Evolutionary conservation across 2,113 vertebrate species (phyloP).

Genomic region (Takifugu bimaculatus): DNA sequence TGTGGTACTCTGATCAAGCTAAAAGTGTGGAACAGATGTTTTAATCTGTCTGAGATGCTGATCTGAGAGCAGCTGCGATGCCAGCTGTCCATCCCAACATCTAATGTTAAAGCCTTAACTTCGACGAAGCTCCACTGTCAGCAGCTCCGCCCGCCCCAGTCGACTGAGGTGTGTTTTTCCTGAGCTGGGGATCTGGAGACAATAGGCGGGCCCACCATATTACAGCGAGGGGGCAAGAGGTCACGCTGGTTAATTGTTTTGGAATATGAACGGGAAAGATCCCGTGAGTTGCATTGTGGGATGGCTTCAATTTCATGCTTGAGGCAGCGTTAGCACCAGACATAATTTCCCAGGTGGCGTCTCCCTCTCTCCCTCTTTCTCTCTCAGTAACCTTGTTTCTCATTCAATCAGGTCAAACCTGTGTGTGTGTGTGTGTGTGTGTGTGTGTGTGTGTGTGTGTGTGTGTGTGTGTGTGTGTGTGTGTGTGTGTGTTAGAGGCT

Average conservation of each 20-base stretch:
- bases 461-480: not conserved
- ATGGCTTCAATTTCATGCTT: constrained; percentile 81
- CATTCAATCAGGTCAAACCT: not conserved
- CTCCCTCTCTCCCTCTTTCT: not conserved
- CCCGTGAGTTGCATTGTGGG: constrained; percentile 61
- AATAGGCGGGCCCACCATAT: constrained; percentile 43
- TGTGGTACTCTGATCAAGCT: too few relatives aligned
- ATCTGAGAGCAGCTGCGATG: not conserved
- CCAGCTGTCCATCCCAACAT: not conserved
- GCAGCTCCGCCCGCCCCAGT: constrained; percentile 23
- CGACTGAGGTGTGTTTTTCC: constrained; percentile 9
- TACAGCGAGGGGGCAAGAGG: constrained; percentile 38
- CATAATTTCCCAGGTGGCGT: constrained; percentile 76
- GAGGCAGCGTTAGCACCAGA: constrained; percentile 51
- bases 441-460: not conserved
- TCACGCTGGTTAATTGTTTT: constrained; percentile 71
- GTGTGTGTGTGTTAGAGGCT: too few relatives aligned
- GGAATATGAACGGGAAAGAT: constrained; percentile 68
- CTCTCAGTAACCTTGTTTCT: not conserved
- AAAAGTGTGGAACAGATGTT: too few relatives aligned
- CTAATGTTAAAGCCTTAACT: not conserved
- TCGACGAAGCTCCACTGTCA: constrained; percentile 1
- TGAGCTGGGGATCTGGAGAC: constrained; percentile 28
- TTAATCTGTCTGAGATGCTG: too few relatives aligned
- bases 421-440: not conserved